Conservation (phyloP, 1,140 invertebrate species). For the Scaptomyza hsui region DNA sequence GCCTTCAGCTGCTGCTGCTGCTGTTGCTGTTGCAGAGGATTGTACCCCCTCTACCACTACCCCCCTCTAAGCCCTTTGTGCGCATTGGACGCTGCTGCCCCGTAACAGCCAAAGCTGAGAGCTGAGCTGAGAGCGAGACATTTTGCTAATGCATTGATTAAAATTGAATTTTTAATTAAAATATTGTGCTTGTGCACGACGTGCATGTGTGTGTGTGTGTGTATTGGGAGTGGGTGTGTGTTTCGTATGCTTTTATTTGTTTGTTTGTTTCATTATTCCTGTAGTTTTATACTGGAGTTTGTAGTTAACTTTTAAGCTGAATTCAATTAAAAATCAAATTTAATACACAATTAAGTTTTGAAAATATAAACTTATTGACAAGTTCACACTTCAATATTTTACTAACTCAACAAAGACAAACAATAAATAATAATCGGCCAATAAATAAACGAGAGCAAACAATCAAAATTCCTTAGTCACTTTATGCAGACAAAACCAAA, state of each 20-base stretch:
- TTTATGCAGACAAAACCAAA: background rate
- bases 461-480: background rate
- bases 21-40: slow-evolving; percentile 41
- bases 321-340: background rate
- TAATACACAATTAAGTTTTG: background rate
- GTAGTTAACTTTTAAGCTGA: slow-evolving; percentile 20
- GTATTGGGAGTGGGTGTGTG: slow-evolving; percentile 37
- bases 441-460: background rate
- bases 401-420: background rate
- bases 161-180: slow-evolving; percentile 84
- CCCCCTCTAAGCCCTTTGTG: background rate
- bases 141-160: slow-evolving; percentile 83
- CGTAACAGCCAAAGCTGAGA: no score
- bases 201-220: slow-evolving; percentile 12
- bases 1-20: slow-evolving; percentile 46
- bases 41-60: background rate
- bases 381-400: background rate
- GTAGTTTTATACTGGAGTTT: background rate
- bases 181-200: slow-evolving; percentile 52
- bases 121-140: slow-evolving; percentile 71
- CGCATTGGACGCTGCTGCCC: slow-evolving; percentile 37
- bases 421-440: background rate
- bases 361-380: background rate
- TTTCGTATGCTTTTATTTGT: slow-evolving; percentile 25
- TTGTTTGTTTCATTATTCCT: slow-evolving; percentile 32